Percentiles rank a stretch among this genome's conserved stretches.
Evolutionary conservation across 2,113 vertebrate species (phyloP).

Genomic region (Mus spicilegus): DNA sequence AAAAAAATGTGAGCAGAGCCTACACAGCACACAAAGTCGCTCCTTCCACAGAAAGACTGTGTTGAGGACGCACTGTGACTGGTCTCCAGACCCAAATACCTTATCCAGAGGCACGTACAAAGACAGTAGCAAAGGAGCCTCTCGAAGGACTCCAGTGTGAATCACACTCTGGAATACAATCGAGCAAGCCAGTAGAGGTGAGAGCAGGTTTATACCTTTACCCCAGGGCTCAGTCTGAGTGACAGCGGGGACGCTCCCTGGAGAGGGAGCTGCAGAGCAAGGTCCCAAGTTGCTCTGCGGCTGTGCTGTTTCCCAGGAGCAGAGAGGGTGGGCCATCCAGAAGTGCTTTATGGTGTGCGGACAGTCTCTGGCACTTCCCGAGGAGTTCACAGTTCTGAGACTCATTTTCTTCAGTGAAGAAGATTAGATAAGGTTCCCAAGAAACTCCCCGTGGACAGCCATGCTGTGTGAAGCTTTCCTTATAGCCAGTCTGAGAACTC

Average conservation of each 20-base stretch:
- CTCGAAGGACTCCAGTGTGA: background rate
- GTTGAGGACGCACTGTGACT: rapidly evolving
- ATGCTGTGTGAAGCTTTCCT: background rate
- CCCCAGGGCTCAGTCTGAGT: background rate
- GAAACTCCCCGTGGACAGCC: background rate
- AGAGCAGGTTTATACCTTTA: too few relatives aligned
- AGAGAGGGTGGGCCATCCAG: background rate
- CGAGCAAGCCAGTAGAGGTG: background rate
- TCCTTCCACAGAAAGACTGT: rapidly evolving
- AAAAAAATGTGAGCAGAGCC: too few relatives aligned
- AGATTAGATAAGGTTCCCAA: background rate
- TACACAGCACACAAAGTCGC: rapidly evolving
- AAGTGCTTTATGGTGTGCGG: background rate
- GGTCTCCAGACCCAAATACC: background rate
- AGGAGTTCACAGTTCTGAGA: background rate
- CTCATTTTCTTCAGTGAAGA: background rate
- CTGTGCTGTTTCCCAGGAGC: background rate
- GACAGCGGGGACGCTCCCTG: background rate
- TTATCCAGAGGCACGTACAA: background rate
- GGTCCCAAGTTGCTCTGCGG: rapidly evolving
- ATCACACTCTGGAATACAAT: too few relatives aligned
- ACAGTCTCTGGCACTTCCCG: background rate
- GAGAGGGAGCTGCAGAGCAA: background rate
- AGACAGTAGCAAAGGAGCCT: background rate
- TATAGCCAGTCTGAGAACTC: background rate